phyloP scores from a whole-genome alignment of 2,113 vertebrate genomes.

The Phylloscopus whistleri region DNA sequence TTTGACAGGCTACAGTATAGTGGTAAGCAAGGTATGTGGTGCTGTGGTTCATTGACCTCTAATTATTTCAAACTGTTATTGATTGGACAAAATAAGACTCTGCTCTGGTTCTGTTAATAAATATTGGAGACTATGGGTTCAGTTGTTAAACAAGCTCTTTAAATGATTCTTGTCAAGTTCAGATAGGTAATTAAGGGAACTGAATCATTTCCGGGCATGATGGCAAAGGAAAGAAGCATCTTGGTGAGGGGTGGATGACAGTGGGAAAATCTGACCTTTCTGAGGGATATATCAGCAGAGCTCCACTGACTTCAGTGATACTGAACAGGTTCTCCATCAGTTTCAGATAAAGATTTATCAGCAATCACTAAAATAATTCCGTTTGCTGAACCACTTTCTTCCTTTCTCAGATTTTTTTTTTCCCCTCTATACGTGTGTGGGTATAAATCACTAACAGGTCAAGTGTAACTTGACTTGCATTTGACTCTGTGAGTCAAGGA shows the following conservation, averaged over 20 bases:
- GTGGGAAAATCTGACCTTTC: not conserved
- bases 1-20: not conserved
- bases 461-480: not conserved
- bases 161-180: not conserved
- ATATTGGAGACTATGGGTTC: constrained; percentile 2
- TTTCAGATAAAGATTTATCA: not conserved
- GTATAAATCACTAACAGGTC: not conserved
- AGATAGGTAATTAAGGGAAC: not conserved
- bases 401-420: not conserved
- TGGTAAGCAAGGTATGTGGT: not conserved
- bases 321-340: not conserved
- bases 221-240: not conserved
- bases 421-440: rapidly evolving
- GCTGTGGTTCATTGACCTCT: constrained; percentile 36
- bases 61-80: constrained; percentile 32
- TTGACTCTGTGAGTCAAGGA: not conserved
- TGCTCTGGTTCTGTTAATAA: constrained; percentile 34
- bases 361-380: not conserved
- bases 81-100: constrained; percentile 36
- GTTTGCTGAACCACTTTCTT: not conserved
- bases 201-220: not conserved
- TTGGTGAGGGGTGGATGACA: not conserved
- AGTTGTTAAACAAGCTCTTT: constrained; percentile 1
- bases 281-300: not conserved
- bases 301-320: not conserved